Evolutionary conservation across 2,113 vertebrate genomes (phyloP), one percentile per base, ranked within the genome.

Genomic region (Triplophysa dalaica): DNA sequence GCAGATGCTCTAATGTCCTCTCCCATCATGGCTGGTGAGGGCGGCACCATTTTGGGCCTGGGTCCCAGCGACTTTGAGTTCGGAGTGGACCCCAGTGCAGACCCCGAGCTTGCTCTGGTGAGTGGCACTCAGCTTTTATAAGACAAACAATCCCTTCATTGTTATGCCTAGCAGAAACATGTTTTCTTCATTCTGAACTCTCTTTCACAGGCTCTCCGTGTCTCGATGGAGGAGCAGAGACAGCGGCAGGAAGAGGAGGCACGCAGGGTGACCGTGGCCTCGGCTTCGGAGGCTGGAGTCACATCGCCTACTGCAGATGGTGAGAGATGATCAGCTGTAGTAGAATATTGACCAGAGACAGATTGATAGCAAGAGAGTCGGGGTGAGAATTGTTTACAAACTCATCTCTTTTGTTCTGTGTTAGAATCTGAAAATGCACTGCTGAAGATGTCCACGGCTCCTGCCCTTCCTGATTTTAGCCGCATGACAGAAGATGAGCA

Each of bases 401-500:
- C 50, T 41, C 19, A 43, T 22, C 11, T 73, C 33, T 22, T 60
- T 8, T 74, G 33, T 24, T 8, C n/a, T 61, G 12, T 43, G 33
- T 74, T 24, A 99, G 97, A 99, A 75, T 96, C 97, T 0, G 97
- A 98, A 0, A 96, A 98, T 0, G 94, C 96, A 2, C 88, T 98
- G 77, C 83, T 99, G 73, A 98, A 99, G 92, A 98, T 98, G 97
- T 96, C 95, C 0, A 95, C 97, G 3, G 94, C 91, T 13, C 96
- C 94, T 0, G 95, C 94, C 38, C 93, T 98, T 50, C 97, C 97
- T 0, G 97, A 99, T 88, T 94, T 98, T 41, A 98, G 95, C 91
- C 98, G 95, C 89, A 99, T 99, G 96, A 98, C 96, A 0, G 97
- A 99, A 85, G 97, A 99, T 66, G 96, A 99, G 86, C 97, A 99